Base-by-base conservation (phyloP, 2,888 invertebrate genomes). In the Conus canariensis region DNA sequence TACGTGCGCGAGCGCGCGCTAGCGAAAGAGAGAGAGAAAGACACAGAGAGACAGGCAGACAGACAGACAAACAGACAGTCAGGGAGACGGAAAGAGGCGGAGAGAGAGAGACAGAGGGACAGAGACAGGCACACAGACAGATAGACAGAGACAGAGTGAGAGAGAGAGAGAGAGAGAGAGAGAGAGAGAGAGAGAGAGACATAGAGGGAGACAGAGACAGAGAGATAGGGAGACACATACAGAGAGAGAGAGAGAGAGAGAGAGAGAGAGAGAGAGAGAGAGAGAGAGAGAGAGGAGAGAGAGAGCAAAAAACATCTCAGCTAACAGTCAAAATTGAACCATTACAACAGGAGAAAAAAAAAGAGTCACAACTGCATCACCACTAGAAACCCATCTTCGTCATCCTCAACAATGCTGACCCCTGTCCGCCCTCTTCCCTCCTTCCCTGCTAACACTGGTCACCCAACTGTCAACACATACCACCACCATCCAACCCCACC, bases 71-170 rank as follows among this genome's bases (percentile, higher is more conserved):
- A 77, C 30, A 80, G 80, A 80, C 30, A 80, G 12, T n/a, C 16
- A 74, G 74, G n/a, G 82, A 82, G 56, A 82, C 45, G 4, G 45
- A 45, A 0, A 82, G 82, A 82, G 82, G 30, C 3, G 19, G 45
- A 30, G 58, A 85, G 58, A 85, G 58, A 9, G 83, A 85, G 58
- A 7, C 16, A 85, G 83, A 85, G 83, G 58, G 85, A 85, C 19
- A 85, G 59, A 85, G 22, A 85, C 22, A 59, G 22, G 19, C 45
- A 87, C 22, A 67, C 45, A 80, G 80, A 80, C 16, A 16, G 80
- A 80, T 16, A 80, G 56, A 45, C 30, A 80, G 80, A 80, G 10
- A 70, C 16, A 70, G 22, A 70, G 70, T 19, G 22, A 70, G 80
- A 80, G 6, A 80, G 80, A 45, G 7, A 30, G 80, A 9, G 19